A percentile compares a stretch with the other conserved stretches of the same genome.
phyloP scores from a whole-genome alignment of 1,140 invertebrate genomes.

The Limonius californicus region DNA sequence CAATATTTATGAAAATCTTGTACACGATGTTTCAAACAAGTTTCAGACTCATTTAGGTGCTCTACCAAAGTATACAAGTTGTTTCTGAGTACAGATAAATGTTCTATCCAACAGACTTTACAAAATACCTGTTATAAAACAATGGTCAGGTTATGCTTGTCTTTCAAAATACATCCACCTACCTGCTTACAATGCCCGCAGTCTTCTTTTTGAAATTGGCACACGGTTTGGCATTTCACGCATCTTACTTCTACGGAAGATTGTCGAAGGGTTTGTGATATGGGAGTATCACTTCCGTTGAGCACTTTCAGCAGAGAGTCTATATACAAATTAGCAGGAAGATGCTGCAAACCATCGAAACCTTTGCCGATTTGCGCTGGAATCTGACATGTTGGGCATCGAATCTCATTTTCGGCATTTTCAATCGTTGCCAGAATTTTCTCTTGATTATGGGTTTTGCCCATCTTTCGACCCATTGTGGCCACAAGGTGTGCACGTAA shows the following conservation, averaged over 20 bases:
- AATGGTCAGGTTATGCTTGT: too few relatives aligned
- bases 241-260: conserved; percentile 37
- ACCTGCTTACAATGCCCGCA: conserved; percentile 59
- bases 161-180: too few relatives aligned
- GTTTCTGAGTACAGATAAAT: conserved; percentile 53
- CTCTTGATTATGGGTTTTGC: not conserved
- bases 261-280: conserved; percentile 31
- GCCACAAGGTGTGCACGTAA: conserved; percentile 51
- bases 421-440: conserved; percentile 6
- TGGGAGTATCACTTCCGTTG: conserved; percentile 20
- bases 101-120: conserved; percentile 53
- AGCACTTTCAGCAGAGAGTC: conserved; percentile 52
- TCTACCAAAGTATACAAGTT: conserved; percentile 53
- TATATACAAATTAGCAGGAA: conserved; percentile 59
- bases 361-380: conserved; percentile 44
- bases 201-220: conserved; percentile 45
- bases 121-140: conserved; percentile 58
- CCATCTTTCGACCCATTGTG: conserved; percentile 23
- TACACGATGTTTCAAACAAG: conserved; percentile 50
- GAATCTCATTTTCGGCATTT: conserved; percentile 22
- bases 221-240: conserved; percentile 50
- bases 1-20: conserved; percentile 52
- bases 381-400: conserved; percentile 39
- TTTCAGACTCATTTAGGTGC: conserved; percentile 48
- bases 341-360: conserved; percentile 45